Base-by-base conservation (phyloP, 2,888 invertebrate genomes). In the Zaprionus obscuricornis region DNA sequence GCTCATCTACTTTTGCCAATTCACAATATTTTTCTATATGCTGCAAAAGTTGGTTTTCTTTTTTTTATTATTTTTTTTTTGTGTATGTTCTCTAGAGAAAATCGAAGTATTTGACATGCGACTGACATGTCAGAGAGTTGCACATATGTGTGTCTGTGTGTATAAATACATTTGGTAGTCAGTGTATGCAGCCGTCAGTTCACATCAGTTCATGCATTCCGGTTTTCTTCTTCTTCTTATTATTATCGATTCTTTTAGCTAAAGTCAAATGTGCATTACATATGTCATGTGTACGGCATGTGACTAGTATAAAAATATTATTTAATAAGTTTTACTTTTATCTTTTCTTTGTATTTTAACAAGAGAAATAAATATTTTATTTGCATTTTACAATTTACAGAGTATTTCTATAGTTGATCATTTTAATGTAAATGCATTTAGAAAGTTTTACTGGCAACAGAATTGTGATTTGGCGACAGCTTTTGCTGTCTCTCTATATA, bases 71-170 rank as follows among this genome's bases (percentile, higher is more conserved):
- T n/a, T n/a, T n/a, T n/a, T n/a, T n/a, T n/a, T n/a, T n/a, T n/a
- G n/a, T n/a, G n/a, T n/a, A n/a, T n/a, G 33, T 33, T 22, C 43
- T 11, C 13, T 37, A 49, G 8, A 27, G 67, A 46, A 67, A 77
- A 77, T 84, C 85, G 74, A 85, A 82, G 63, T 58, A 60, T 69
- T 82, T 82, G 76, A 77, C 76, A 77, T 85, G 68, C 42, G 66
- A 54, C 78, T 54, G 74, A 50, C 74, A 66, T 82, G 78, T 58
- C 78, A 57, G 27, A 26, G 51, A 58, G 57, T 57, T 67, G 17
- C 29, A 31, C 31, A 29, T 36, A 33, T 43, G 29, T 57, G 27
- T 27, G 2, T 13, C n/a, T 43, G n/a, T 22, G 26, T 6, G 20
- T 20, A 31, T 26, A 16, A 27, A 24, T 33, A 22, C 51, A 22